Evolutionary conservation across 2,888 invertebrate genomes (phyloP).

Genomic region (Orthosia gracilis): DNA sequence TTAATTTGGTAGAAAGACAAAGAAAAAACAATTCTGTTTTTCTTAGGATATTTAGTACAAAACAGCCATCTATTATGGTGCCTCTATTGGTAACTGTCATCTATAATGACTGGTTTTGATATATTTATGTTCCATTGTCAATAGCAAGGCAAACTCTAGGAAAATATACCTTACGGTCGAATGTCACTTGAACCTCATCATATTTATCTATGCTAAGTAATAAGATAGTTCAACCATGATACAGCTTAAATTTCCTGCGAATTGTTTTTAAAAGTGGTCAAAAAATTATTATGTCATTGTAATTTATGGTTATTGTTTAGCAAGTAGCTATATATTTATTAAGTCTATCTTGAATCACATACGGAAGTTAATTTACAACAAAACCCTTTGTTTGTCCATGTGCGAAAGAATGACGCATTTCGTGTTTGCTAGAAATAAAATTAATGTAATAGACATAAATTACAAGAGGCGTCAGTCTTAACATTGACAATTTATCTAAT

Average conservation of each 20-base stretch:
- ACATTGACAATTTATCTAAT: conserved; percentile 24
- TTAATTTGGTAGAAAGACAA: conserved; percentile 19
- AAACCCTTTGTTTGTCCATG: conserved; percentile 65
- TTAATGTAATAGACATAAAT: conserved; percentile 50
- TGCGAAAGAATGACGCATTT: conserved; percentile 56
- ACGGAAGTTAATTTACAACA: conserved; percentile 61
- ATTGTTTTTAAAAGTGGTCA: no score
- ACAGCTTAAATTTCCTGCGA: no score
- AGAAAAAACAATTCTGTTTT: conserved; percentile 29
- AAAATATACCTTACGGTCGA: no score
- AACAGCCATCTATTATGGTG: conserved; percentile 9
- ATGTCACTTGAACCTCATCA: no score
- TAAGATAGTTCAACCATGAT: no score
- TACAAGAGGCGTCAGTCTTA: conserved; percentile 9
- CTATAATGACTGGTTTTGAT: neutral
- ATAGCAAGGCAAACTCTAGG: no score
- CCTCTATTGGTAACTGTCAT: conserved; percentile 3
- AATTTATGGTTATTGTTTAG: conserved; percentile 1
- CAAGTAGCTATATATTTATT: neutral
- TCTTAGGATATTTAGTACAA: conserved; percentile 26
- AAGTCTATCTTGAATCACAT: conserved; percentile 38
- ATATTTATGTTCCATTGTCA: conserved; percentile 21
- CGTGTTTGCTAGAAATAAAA: conserved; percentile 50
- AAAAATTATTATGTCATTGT: neutral
- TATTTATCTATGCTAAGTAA: no score